These are phyloP conservation scores for Thaleichthys pacificus DNA, from an alignment of 2,797 vertebrate genomes.

Conservation along the genomic window DNA sequence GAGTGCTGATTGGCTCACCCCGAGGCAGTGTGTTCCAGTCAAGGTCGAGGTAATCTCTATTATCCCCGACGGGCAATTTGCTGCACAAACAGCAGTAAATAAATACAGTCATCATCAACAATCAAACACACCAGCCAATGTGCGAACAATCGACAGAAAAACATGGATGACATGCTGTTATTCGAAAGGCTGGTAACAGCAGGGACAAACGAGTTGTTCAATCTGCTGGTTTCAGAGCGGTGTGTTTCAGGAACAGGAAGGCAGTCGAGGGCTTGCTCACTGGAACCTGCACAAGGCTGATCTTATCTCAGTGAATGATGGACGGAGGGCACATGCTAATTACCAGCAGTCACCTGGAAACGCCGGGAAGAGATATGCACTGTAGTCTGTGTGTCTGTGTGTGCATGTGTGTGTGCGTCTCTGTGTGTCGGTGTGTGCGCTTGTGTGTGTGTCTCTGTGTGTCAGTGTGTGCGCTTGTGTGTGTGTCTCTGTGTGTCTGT, in stretches of 20 bases:
- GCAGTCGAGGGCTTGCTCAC: slow-evolving; percentile 49
- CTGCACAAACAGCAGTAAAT: no score
- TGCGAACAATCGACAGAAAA: no score
- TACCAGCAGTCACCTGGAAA: slow-evolving; percentile 41
- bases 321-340: slow-evolving; percentile 59
- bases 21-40: no score
- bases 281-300: slow-evolving; percentile 40
- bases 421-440: not conserved
- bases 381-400: slow-evolving; percentile 9
- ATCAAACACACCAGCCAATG: no score
- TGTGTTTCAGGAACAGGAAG: slow-evolving; percentile 50
- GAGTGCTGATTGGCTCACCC: no score
- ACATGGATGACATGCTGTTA: no score
- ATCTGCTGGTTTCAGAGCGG: slow-evolving; percentile 9
- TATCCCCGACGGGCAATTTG: no score
- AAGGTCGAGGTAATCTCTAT: no score
- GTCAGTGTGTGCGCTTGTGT: not conserved
- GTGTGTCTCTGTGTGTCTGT: slow-evolving; percentile 10
- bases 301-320: slow-evolving; percentile 58
- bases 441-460: not conserved
- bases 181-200: not conserved
- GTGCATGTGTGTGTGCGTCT: not conserved
- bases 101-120: no score
- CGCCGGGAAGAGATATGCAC: not conserved
- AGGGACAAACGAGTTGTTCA: not conserved